Evolutionary conservation across 2,888 invertebrate species (phyloP).

Genomic region (Orgyia antiqua): DNA sequence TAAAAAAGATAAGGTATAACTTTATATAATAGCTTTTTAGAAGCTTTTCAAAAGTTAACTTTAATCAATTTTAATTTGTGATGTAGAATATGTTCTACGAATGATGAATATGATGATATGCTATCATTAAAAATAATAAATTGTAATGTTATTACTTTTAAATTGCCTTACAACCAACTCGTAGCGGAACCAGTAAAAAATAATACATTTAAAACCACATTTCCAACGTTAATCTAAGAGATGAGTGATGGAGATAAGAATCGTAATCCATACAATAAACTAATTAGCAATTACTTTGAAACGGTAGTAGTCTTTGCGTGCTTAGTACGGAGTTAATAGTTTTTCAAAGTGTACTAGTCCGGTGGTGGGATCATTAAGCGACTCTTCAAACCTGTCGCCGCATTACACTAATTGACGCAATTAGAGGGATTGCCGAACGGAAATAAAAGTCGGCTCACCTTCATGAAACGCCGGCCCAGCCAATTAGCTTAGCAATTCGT

Average conservation of each 20-base stretch:
- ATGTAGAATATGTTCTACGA: too few relatives aligned
- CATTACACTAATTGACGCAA: constrained; percentile 78
- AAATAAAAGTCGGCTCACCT: constrained; percentile 78
- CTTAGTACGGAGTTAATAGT: constrained; percentile 37
- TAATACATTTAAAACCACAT: constrained; percentile 10
- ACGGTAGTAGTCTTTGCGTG: constrained; percentile 15
- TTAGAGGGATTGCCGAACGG: constrained; percentile 78
- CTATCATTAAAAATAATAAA: too few relatives aligned
- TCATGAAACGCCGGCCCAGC: constrained; percentile 75
- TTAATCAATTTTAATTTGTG: too few relatives aligned
- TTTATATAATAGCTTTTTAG: too few relatives aligned
- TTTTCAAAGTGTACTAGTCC: constrained; percentile 47
- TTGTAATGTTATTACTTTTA: neutral
- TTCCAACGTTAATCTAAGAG: constrained; percentile 7
- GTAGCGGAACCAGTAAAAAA: constrained; percentile 1
- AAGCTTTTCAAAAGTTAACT: too few relatives aligned
- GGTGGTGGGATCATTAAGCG: constrained; percentile 65
- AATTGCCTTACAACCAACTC: neutral
- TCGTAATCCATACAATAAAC: constrained; percentile 24
- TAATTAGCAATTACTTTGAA: constrained; percentile 31
- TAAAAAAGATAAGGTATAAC: too few relatives aligned
- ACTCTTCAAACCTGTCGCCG: constrained; percentile 74
- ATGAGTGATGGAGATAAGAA: constrained; percentile 23
- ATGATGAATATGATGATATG: too few relatives aligned
- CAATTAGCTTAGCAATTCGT: constrained; percentile 72